Base-by-base conservation (phyloP, 2,888 invertebrate species). In the Cactoblastis cactorum region DNA sequence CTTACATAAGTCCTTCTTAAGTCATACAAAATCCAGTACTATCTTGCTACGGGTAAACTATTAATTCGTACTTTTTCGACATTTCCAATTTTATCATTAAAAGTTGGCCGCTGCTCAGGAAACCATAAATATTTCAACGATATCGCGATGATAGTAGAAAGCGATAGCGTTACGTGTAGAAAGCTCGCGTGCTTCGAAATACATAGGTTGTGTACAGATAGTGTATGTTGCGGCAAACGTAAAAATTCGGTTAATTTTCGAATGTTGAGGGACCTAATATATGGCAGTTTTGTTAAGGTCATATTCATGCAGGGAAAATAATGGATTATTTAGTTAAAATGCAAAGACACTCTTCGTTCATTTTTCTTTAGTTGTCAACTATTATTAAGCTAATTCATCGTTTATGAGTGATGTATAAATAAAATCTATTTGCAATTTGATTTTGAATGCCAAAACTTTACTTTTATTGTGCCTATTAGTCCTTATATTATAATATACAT, bases 91-190 rank as follows among this genome's bases (percentile, higher is more conserved):
- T 43, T 15, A 28, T 34, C 33, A 46, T 34, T 33, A 46, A 45
- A 41, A 46, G 19, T 46, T 43, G 43, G 28, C 28, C 45, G 33
- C 34, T 33, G 34, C 19, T 12, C 19, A 12, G 32, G 45, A 46
- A 46, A 46, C 33, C 34, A 46, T 46, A 46, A 46, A 46, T 46
- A 46, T 46, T 46, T 46, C 45, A 46, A 33, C 43, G 43, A 43
- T 43, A 46, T 46, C 34, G 45, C 34, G 45, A 46, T 46, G 45
- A 46, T 43, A 43, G 45, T 11, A 34, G 34, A 32, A 8, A 32
- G 18, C 45, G 45, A 43, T 43, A 43, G 32, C 33, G 8, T 46
- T 46, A 46, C 45, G 45, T 46, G 45, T 34, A 46, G 45, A 46
- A 46, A 46, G 45, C 45, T 46, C 45, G 45, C 45, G 45, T 46